Conservation (phyloP, 2,888 invertebrate species). For the Augiades crinisus region DNA sequence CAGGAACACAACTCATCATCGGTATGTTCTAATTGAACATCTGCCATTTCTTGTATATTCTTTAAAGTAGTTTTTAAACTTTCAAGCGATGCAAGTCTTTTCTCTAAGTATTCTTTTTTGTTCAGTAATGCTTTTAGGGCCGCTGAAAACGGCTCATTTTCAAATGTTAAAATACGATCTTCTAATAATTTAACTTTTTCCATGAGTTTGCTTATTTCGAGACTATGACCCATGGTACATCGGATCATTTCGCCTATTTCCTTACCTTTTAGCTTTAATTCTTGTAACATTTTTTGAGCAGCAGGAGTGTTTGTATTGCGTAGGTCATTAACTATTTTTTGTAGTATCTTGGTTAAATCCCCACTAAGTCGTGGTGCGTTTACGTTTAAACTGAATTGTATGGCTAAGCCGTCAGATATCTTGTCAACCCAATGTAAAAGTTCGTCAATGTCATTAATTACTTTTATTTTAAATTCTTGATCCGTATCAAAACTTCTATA, state of each 20-base stretch:
- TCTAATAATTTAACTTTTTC: conserved; percentile 59
- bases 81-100: conserved; percentile 53
- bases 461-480: conserved; percentile 49
- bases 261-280: conserved; percentile 52
- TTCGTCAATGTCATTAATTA: conserved; percentile 47
- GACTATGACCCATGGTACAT: conserved; percentile 48
- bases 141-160: conserved; percentile 51
- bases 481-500: conserved; percentile 47
- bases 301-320: conserved; percentile 41
- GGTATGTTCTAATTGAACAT: conserved; percentile 41
- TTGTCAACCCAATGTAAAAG: conserved; percentile 64
- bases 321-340: conserved; percentile 59
- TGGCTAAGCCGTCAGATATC: conserved; percentile 57
- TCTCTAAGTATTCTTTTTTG: conserved; percentile 61
- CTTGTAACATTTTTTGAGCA: conserved; percentile 46
- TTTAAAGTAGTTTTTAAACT: conserved; percentile 56
- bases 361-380: conserved; percentile 46
- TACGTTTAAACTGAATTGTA: conserved; percentile 48
- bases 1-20: conserved; percentile 52
- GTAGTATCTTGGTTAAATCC: conserved; percentile 61
- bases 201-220: conserved; percentile 61
- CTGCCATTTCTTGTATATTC: conserved; percentile 42
- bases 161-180: conserved; percentile 54
- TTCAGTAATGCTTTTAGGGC: conserved; percentile 55
- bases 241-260: conserved; percentile 56